Conservation (phyloP, 2,797 vertebrate species). For the Coendou prehensilis region DNA sequence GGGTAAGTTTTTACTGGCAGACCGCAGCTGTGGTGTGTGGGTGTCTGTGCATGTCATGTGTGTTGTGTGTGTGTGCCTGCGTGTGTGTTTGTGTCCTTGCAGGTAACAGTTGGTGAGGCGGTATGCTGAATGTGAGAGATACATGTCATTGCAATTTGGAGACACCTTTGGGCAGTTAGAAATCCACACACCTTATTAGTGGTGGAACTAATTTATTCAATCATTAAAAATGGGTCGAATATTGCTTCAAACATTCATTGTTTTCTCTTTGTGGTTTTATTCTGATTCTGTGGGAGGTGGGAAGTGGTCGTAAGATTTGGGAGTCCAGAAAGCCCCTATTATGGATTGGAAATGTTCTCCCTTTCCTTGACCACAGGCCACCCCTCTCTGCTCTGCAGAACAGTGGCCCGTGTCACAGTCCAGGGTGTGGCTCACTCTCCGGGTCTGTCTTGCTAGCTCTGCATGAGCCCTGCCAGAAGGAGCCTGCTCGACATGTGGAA, state of each 20-base stretch:
- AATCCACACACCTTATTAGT: neutral
- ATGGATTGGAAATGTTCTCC: neutral
- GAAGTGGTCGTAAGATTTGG: neutral
- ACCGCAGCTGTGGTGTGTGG: neutral
- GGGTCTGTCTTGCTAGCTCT: neutral
- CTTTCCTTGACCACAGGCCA: neutral
- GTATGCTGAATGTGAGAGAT: neutral
- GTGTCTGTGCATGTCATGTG: neutral
- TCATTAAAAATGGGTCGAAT: neutral
- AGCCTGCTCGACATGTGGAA: neutral
- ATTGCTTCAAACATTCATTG: neutral
- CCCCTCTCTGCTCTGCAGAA: neutral
- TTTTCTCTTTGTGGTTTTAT: slow-evolving; percentile 6
- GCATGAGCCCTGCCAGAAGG: neutral
- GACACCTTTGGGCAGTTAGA: neutral
- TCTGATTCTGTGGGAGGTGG: neutral
- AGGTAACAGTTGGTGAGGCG: neutral
- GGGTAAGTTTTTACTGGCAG: neutral
- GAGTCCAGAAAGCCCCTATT: neutral
- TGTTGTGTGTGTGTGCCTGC: neutral
- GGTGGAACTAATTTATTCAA: neutral
- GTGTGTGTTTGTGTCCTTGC: neutral
- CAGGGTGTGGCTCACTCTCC: neutral
- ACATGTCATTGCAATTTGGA: neutral
- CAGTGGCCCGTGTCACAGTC: neutral